phyloP scores from a whole-genome alignment of 2,888 invertebrate genomes.

The Epinotia brunnichana region DNA sequence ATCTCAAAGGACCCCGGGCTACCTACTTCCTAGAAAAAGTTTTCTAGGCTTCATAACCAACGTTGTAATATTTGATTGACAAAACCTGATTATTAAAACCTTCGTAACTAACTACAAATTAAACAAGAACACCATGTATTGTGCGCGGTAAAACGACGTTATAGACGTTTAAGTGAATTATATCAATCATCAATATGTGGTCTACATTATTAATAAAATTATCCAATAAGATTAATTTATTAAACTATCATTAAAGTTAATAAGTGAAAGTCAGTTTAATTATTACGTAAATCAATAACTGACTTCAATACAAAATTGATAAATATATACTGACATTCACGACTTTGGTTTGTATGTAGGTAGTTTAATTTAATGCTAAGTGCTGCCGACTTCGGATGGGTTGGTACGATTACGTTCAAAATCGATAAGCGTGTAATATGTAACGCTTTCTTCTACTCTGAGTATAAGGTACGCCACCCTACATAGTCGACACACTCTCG shows the following conservation, averaged over 20 bases:
- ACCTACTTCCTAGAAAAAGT: too few relatives aligned
- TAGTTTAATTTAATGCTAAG: conserved; percentile 7
- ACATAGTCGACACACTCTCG: too few relatives aligned
- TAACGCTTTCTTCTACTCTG: too few relatives aligned
- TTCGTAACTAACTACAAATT: too few relatives aligned
- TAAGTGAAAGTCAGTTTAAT: conserved; percentile 58
- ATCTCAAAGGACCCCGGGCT: too few relatives aligned
- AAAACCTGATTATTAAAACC: too few relatives aligned
- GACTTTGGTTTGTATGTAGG: conserved; percentile 7
- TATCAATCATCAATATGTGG: conserved; percentile 63
- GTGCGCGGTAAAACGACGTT: conserved; percentile 36
- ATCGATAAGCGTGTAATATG: too few relatives aligned
- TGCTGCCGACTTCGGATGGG: background rate
- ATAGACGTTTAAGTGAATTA: conserved; percentile 53
- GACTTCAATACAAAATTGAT: conserved; percentile 9
- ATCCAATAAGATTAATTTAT: conserved; percentile 61
- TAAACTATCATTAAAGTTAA: conserved; percentile 42
- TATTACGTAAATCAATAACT: conserved; percentile 53
- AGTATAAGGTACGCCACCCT: too few relatives aligned
- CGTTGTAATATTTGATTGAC: too few relatives aligned
- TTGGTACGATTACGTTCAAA: background rate
- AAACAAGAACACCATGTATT: conserved; percentile 50
- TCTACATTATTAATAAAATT: conserved; percentile 58
- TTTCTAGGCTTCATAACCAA: too few relatives aligned
- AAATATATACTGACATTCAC: background rate